Base-by-base conservation (phyloP, 1,140 invertebrate species). In the Notospermus geniculatus region DNA sequence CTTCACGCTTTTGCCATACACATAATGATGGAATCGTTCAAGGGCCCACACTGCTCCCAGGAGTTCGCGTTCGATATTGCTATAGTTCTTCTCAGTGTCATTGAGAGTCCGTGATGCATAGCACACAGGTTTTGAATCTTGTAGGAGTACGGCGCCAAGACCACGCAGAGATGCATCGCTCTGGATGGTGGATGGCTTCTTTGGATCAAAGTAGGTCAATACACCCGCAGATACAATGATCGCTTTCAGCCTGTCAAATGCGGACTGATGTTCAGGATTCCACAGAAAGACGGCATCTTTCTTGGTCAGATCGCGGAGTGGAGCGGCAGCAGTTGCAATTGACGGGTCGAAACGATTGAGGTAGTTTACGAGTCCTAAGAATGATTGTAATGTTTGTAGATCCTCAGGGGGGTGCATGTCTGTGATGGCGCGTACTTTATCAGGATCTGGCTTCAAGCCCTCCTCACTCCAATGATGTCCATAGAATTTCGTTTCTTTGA, bases 1-100 rank as follows among this genome's bases (percentile, higher is more conserved):
- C 7, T 32, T 46, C 23, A 68, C 58, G 2, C 59, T 17, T 41
- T 58, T 58, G 22, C 69, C 73, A 11, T 76, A 80, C 15, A 79
- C 63, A 63, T 71, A 79, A 23, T 73, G 50, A 57, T 80, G 70
- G 69, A 82, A 83, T 41, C 71, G 59, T 57, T 80, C 74, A 4
- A 76, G 68, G 2, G 71, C 73, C 62, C 82, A 85, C 2, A 84
- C 70, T 50, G 84, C 80, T 4, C 82, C 80, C 1, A 84, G 67
- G 4, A 80, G 70, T 65, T 85, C 81, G 60, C 79, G 77, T 59
- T 85, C 81, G 1, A 83, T 78, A 67, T 84, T 79, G 17, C 73
- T 76, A 63, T 83, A 84, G 32, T 81, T 82, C 29, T 67, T n/a
- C 69, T 85, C 78, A 45, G 73, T 68, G 11, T 59, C 1, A 9